Conservation (phyloP, 2,113 vertebrate genomes). For the Ptyas mucosa region DNA sequence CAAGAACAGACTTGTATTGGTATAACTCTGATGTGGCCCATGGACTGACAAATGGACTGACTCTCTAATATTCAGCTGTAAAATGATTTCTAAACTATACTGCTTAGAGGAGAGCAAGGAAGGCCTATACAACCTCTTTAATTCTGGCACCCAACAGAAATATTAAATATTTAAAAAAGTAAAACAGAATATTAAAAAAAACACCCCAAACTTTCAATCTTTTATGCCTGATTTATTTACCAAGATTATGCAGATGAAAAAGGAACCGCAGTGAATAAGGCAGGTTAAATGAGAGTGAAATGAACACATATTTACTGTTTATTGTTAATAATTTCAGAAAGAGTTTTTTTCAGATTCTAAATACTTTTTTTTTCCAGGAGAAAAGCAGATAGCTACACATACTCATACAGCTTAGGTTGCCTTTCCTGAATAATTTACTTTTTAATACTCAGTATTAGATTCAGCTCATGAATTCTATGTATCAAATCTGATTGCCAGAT, state of each 20-base stretch:
- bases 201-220: not conserved
- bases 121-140: not conserved
- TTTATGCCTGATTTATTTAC: not conserved
- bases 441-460: constrained; percentile 61
- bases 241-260: too few species aligned
- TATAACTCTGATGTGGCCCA: not conserved
- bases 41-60: not conserved
- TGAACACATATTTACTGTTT: not conserved
- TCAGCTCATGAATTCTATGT: constrained; percentile 60
- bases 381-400: not conserved
- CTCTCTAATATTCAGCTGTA: not conserved
- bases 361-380: not conserved
- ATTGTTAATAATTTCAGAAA: not conserved
- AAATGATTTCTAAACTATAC: not conserved
- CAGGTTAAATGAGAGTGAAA: not conserved
- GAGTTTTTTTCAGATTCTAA: not conserved
- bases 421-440: constrained; percentile 43
- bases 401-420: constrained; percentile 3
- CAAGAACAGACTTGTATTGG: not conserved
- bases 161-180: not conserved
- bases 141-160: not conserved
- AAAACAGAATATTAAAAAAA: not conserved
- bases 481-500: constrained; percentile 59
- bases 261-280: not conserved
- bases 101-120: not conserved